Evolutionary conservation across 2,113 vertebrate species (phyloP).

Genomic region (Anarhynchus alexandrinus): DNA sequence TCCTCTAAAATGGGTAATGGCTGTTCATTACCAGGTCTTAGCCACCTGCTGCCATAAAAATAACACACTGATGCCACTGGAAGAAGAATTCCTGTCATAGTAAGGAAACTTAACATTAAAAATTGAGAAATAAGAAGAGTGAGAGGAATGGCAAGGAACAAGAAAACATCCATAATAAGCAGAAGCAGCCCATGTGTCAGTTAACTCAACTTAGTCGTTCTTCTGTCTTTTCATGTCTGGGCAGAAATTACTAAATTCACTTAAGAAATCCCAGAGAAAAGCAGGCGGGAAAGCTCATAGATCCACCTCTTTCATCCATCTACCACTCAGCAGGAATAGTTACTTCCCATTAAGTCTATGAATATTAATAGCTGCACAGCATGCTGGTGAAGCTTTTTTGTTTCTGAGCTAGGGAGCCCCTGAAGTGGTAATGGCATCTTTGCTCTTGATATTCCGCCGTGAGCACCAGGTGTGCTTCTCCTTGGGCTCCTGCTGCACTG

Average conservation of each 20-base stretch:
- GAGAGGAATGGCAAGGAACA: background rate
- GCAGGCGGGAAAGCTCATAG: background rate
- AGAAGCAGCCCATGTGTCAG: background rate
- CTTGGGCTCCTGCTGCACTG: background rate
- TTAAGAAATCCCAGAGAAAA: background rate
- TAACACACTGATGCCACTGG: background rate
- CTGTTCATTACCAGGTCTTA: background rate
- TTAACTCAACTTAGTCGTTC: background rate
- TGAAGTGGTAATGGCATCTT: background rate
- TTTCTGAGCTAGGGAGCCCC: background rate
- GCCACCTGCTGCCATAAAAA: background rate
- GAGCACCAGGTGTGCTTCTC: background rate
- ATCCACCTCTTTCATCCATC: background rate
- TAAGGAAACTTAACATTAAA: background rate
- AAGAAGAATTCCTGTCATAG: background rate
- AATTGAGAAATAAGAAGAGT: background rate
- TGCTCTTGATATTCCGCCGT: background rate
- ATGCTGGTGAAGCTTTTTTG: background rate
- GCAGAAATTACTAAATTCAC: background rate
- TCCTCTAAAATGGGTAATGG: background rate
- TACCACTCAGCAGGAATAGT: background rate
- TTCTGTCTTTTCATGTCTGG: background rate
- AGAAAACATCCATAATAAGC: background rate
- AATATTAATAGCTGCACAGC: background rate
- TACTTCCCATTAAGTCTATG: background rate